Conservation (phyloP, 2,888 invertebrate species). For the Tenthredo scrophulariae region DNA sequence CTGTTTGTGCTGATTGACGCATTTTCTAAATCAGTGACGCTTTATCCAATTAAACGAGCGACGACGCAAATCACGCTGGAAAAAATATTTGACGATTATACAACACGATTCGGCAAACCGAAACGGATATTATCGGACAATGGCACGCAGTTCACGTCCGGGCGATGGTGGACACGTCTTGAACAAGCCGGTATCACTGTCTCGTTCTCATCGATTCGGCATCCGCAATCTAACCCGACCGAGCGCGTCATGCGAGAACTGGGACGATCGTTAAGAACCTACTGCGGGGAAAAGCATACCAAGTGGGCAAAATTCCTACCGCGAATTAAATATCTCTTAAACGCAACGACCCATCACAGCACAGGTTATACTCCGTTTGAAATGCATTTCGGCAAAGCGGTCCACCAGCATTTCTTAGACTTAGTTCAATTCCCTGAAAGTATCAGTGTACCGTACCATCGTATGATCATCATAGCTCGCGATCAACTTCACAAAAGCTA, state of each 20-base stretch:
- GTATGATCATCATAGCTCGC: too few species aligned
- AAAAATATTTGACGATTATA: constrained; percentile 54
- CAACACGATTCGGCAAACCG: constrained; percentile 49
- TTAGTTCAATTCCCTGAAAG: too few species aligned
- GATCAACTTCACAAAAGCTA: too few species aligned
- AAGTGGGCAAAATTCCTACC: constrained; percentile 49
- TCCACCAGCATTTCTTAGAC: too few species aligned
- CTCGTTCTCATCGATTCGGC: constrained; percentile 56
- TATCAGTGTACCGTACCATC: too few species aligned
- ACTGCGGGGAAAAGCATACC: constrained; percentile 55
- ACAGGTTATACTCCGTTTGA: too few species aligned
- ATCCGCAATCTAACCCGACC: constrained; percentile 61
- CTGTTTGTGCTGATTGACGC: constrained; percentile 56
- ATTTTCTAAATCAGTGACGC: constrained; percentile 52
- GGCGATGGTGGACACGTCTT: constrained; percentile 38
- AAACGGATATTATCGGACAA: constrained; percentile 54
- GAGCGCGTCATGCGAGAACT: constrained; percentile 61
- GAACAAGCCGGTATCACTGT: constrained; percentile 25
- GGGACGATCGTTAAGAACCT: constrained; percentile 58
- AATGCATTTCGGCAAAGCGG: too few species aligned
- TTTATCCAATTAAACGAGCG: constrained; percentile 56
- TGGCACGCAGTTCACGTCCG: constrained; percentile 57
- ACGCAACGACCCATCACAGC: too few species aligned
- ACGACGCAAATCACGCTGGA: constrained; percentile 47
- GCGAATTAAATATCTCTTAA: too few species aligned